These are phyloP conservation scores for Bombus consobrinus DNA, from an alignment of 1,140 invertebrate species.

Conservation along the genomic window DNA sequence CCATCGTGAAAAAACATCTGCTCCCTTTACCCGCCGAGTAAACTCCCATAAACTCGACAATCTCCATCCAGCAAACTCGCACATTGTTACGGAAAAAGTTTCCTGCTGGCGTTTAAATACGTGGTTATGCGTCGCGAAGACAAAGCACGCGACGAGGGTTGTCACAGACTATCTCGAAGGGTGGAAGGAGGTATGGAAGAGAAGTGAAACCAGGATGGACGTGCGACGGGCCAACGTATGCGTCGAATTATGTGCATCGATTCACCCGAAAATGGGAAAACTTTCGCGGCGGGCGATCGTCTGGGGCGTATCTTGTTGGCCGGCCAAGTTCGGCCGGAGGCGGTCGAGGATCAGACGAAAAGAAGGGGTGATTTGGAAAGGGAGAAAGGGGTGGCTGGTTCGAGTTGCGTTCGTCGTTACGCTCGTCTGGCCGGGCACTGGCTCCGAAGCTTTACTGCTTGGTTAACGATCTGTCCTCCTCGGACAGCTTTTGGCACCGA, in stretches of 20 bases:
- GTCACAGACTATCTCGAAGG: not conserved
- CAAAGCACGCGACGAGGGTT: slow-evolving; percentile 24
- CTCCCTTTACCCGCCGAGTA: not conserved
- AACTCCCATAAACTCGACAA: not conserved
- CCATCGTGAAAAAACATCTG: too few relatives aligned
- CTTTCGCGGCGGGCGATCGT: slow-evolving; percentile 66
- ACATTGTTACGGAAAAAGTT: slow-evolving; percentile 2
- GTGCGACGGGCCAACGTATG: slow-evolving; percentile 56
- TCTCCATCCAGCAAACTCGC: not conserved
- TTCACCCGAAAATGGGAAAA: slow-evolving; percentile 79
- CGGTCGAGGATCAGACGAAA: not conserved
- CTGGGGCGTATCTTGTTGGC: slow-evolving; percentile 58
- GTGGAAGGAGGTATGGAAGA: not conserved
- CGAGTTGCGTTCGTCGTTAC: slow-evolving; percentile 45
- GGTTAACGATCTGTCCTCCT: slow-evolving; percentile 51
- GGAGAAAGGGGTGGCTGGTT: slow-evolving; percentile 14
- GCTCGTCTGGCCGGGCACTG: slow-evolving; percentile 35
- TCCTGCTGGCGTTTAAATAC: slow-evolving; percentile 14
- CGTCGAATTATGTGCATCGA: slow-evolving; percentile 80
- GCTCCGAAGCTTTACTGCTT: slow-evolving; percentile 43
- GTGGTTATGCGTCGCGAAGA: slow-evolving; percentile 43
- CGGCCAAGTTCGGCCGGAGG: slow-evolving; percentile 54
- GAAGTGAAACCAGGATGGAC: slow-evolving; percentile 2
- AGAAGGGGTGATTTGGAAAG: slow-evolving; percentile 8
- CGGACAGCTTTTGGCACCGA: slow-evolving; percentile 47